A percentile compares a stretch with the other conserved stretches of the same genome.
Conservation (phyloP, 2,888 invertebrate species). For the Cryptus armator region DNA sequence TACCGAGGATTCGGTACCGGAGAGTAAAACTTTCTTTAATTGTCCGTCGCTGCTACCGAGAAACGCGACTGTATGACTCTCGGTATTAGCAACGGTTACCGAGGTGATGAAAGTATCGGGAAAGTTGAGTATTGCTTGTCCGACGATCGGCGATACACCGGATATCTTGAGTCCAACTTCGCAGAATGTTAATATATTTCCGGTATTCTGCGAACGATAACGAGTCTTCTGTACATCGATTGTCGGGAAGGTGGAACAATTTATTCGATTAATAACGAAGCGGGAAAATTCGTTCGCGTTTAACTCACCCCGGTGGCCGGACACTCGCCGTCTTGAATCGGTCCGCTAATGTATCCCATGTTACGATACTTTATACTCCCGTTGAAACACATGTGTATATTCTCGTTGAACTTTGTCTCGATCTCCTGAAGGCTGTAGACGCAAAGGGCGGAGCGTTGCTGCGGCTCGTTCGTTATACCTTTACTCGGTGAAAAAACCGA, state of each 20-base stretch:
- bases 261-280: slow-evolving; percentile 12
- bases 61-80: slow-evolving; percentile 97
- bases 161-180: slow-evolving; percentile 97
- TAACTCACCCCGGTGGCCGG: slow-evolving; percentile 92
- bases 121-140: slow-evolving; percentile 92
- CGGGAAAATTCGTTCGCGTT: slow-evolving; percentile 23
- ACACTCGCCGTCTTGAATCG: slow-evolving; percentile 96
- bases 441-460: slow-evolving; percentile 95
- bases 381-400: slow-evolving; percentile 98
- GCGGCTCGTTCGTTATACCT: slow-evolving; percentile 94
- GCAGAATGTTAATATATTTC: slow-evolving; percentile 96
- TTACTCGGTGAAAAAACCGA: slow-evolving; percentile 96
- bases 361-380: slow-evolving; percentile 97
- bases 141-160: slow-evolving; percentile 93
- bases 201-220: slow-evolving; percentile 88
- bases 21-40: slow-evolving; percentile 94
- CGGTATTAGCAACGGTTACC: slow-evolving; percentile 94
- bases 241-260: slow-evolving; percentile 15
- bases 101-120: slow-evolving; percentile 93
- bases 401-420: slow-evolving; percentile 97
- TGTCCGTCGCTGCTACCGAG: slow-evolving; percentile 95
- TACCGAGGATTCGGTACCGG: slow-evolving; percentile 91
- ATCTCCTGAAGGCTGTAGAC: slow-evolving; percentile 96
- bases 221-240: slow-evolving; percentile 69
- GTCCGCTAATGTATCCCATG: slow-evolving; percentile 96